phyloP scores from a whole-genome alignment of 2,888 invertebrate species.

The Epistrophella euchroma region DNA sequence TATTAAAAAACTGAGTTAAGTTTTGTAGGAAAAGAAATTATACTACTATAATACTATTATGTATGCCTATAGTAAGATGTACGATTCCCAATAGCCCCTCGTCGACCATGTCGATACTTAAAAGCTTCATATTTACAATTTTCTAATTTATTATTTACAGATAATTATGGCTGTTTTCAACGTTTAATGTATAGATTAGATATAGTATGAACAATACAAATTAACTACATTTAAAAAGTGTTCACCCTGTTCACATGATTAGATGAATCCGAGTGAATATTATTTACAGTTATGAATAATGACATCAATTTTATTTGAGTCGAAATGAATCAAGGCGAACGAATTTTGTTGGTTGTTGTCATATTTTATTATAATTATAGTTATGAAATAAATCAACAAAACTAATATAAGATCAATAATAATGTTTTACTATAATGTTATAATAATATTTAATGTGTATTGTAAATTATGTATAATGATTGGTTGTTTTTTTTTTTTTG shows the following conservation, averaged over 20 bases:
- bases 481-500: slow-evolving; percentile 39
- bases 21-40: slow-evolving; percentile 18
- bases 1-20: slow-evolving; percentile 3
- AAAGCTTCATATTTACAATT: slow-evolving; percentile 46
- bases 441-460: slow-evolving; percentile 22
- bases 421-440: slow-evolving; percentile 60
- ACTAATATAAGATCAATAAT: slow-evolving; percentile 67
- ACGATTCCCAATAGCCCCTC: slow-evolving; percentile 38
- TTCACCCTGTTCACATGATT: slow-evolving; percentile 55
- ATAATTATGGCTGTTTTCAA: not conserved
- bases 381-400: slow-evolving; percentile 70
- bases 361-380: not conserved
- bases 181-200: not conserved
- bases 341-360: slow-evolving; percentile 36
- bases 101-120: slow-evolving; percentile 35
- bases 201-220: slow-evolving; percentile 46
- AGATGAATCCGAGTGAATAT: slow-evolving; percentile 59
- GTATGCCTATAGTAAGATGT: slow-evolving; percentile 53
- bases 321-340: slow-evolving; percentile 60
- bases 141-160: slow-evolving; percentile 55
- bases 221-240: slow-evolving; percentile 47
- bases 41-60: slow-evolving; percentile 1
- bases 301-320: slow-evolving; percentile 50
- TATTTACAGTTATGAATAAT: slow-evolving; percentile 70
- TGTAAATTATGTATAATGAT: slow-evolving; percentile 62